Conservation (phyloP, 2,113 vertebrate species). For the Oceanites oceanicus region DNA sequence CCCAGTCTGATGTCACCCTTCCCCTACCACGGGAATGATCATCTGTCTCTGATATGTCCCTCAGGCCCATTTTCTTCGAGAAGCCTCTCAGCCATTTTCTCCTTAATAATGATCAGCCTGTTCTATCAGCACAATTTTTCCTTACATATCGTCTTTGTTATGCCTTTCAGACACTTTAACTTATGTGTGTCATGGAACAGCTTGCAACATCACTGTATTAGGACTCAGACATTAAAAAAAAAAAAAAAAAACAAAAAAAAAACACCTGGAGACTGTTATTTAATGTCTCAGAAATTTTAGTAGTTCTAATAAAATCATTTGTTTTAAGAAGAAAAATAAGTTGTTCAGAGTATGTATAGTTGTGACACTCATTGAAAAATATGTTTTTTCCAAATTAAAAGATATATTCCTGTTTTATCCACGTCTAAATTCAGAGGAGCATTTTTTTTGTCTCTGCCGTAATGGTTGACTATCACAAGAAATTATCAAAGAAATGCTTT, state of each 20-base stretch:
- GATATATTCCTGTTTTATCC: background rate
- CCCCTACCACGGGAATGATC: background rate
- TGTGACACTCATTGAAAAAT: background rate
- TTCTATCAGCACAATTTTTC: background rate
- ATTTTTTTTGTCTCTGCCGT: background rate
- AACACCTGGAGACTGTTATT: background rate
- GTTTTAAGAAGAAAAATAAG: background rate
- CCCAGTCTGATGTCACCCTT: background rate
- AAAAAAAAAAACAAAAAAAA: background rate
- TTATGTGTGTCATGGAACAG: background rate
- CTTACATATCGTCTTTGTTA: background rate
- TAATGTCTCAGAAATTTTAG: background rate
- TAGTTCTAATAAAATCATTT: background rate
- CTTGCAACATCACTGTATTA: background rate
- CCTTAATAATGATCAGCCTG: background rate
- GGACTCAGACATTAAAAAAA: background rate
- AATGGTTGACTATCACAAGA: background rate
- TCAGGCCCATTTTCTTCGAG: background rate
- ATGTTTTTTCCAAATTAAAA: background rate
- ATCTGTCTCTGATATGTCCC: background rate
- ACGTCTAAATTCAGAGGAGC: background rate
- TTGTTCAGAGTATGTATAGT: accelerated
- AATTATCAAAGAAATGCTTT: background rate
- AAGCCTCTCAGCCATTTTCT: background rate
- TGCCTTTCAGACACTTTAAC: background rate